These are phyloP conservation scores for Cyanistes caeruleus DNA, from an alignment of 2,113 vertebrate species.

Conservation along the genomic window DNA sequence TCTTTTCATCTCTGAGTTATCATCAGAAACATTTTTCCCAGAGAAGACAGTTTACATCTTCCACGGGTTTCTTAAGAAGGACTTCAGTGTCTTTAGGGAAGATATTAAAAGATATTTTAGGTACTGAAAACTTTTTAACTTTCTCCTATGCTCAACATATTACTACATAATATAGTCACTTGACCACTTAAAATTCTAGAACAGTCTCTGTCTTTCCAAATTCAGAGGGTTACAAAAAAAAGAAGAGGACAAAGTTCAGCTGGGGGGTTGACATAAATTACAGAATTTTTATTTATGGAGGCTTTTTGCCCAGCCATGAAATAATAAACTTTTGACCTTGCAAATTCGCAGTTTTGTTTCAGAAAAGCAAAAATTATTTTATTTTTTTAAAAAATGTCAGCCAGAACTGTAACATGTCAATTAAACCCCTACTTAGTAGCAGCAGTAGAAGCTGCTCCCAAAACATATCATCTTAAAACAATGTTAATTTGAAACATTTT, in stretches of 20 bases:
- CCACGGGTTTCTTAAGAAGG: neutral
- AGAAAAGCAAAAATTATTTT: neutral
- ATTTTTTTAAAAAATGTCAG: neutral
- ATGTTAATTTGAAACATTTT: neutral
- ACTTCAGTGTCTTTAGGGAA: neutral
- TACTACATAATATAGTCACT: neutral
- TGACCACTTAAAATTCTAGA: neutral
- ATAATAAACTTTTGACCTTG: constrained; percentile 25
- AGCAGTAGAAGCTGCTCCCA: neutral
- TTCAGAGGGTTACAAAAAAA: neutral
- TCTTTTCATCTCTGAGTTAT: neutral
- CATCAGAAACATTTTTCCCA: neutral
- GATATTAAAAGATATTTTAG: neutral
- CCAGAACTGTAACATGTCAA: neutral
- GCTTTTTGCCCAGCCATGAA: constrained; percentile 4
- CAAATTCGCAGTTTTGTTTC: neutral
- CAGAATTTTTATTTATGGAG: neutral
- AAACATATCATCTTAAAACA: neutral
- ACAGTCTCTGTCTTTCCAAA: neutral
- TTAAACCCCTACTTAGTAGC: neutral
- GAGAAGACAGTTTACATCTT: neutral
- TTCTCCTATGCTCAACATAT: neutral
- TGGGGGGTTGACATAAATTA: neutral
- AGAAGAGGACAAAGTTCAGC: neutral
- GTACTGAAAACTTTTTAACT: neutral